Conservation (phyloP, 1,140 invertebrate genomes). For the Delia radicum region DNA sequence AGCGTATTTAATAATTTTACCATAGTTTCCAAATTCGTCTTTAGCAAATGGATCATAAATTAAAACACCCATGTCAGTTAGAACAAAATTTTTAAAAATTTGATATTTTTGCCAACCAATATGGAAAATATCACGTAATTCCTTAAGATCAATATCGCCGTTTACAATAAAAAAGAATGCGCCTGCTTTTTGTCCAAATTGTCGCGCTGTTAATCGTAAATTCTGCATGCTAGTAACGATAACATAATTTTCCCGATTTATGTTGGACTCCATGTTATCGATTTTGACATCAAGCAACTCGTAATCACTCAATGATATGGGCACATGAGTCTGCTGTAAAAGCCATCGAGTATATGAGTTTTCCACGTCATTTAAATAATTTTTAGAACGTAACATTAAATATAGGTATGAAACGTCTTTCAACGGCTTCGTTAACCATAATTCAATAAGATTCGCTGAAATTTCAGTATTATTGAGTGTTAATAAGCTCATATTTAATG, state of each 20-base stretch:
- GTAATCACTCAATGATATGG: not conserved
- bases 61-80: slow-evolving; percentile 24
- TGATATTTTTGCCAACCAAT: slow-evolving; percentile 11
- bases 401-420: not conserved
- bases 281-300: not conserved
- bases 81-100: slow-evolving; percentile 19
- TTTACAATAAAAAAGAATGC: slow-evolving; percentile 22
- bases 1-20: slow-evolving; percentile 28
- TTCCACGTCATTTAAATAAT: not conserved
- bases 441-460: not conserved
- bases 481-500: not conserved
- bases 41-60: slow-evolving; percentile 44
- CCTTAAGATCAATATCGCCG: not conserved
- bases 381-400: not conserved
- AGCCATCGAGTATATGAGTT: not conserved
- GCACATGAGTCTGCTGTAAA: not conserved
- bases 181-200: not conserved
- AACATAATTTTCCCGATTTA: not conserved
- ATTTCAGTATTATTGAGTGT: not conserved
- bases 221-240: not conserved
- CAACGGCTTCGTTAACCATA: not conserved
- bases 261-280: not conserved
- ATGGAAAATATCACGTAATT: slow-evolving; percentile 2
- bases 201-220: not conserved
- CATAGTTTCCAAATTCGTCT: slow-evolving; percentile 22